A percentile compares a stretch with the other conserved stretches of the same genome.
Evolutionary conservation across 2,113 vertebrate genomes (phyloP).

Genomic region (Tichodroma muraria): DNA sequence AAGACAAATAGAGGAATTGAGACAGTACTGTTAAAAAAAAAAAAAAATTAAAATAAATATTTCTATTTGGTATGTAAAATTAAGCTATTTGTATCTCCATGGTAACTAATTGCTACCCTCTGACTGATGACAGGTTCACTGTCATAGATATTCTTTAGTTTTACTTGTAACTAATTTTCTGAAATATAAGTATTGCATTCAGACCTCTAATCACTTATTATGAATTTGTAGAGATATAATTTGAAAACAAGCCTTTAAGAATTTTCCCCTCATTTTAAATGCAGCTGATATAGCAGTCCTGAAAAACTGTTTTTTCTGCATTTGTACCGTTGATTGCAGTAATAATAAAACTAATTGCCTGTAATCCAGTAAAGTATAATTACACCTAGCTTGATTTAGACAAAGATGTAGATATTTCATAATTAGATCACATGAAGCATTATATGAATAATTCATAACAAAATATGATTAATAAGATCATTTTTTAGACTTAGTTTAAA

Average conservation of each 20-base stretch:
- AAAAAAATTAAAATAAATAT: neutral
- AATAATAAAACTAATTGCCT: constrained; percentile 43
- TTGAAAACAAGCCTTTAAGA: neutral
- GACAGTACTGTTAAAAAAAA: neutral
- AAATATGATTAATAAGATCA: neutral
- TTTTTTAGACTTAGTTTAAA: neutral
- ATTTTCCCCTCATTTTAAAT: neutral
- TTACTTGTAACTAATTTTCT: neutral
- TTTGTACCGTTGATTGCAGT: constrained; percentile 35
- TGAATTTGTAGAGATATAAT: neutral
- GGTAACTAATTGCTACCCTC: neutral
- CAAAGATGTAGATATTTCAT: neutral
- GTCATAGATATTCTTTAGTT: neutral
- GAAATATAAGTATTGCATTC: neutral
- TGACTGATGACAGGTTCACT: neutral
- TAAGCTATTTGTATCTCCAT: neutral
- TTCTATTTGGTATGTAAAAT: neutral
- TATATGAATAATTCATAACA: constrained; percentile 34
- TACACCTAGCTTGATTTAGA: constrained; percentile 17
- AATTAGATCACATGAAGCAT: neutral
- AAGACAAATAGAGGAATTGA: neutral
- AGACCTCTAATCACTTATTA: constrained; percentile 2
- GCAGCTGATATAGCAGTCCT: neutral
- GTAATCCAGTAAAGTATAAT: constrained; percentile 39
- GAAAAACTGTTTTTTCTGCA: neutral